Conservation (phyloP, 92 coral and sea anemone genomes). For the Zoanthus sansibaricus region DNA sequence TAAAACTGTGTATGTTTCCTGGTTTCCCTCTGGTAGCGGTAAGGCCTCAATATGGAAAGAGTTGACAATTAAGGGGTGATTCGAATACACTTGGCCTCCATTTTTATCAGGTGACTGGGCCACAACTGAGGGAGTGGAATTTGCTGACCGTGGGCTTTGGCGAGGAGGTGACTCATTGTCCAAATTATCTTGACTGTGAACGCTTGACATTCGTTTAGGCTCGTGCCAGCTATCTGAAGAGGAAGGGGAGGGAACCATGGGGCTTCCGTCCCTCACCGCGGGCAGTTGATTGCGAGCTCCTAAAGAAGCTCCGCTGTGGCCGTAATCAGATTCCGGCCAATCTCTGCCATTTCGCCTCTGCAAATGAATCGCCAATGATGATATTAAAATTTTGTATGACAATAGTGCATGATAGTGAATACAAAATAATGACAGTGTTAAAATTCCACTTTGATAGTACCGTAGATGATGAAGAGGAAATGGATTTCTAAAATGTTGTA, state of each 20-base stretch:
- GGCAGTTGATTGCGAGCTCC: neutral
- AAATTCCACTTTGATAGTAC: neutral
- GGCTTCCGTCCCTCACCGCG: neutral
- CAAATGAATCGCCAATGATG: neutral
- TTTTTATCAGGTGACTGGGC: neutral
- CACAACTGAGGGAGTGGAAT: slow-evolving; percentile 15
- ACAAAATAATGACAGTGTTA: neutral
- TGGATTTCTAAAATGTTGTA: neutral
- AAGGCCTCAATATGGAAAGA: slow-evolving; percentile 29
- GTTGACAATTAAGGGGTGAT: slow-evolving; percentile 25
- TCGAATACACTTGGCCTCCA: neutral
- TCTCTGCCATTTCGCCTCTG: neutral
- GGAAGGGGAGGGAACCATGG: neutral
- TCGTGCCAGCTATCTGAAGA: neutral
- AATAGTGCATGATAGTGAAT: neutral
- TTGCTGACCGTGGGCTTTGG: slow-evolving; percentile 13
- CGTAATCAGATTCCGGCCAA: neutral
- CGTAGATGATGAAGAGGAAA: neutral
- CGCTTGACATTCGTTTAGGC: neutral
- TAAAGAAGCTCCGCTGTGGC: neutral
- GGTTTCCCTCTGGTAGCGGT: slow-evolving; percentile 23
- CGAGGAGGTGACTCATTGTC: neutral
- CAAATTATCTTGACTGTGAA: neutral
- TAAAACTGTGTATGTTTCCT: neutral
- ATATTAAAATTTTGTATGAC: neutral